Evolutionary conservation across 2,113 vertebrate genomes (phyloP).

Genomic region (Zosterops hypoxanthus): DNA sequence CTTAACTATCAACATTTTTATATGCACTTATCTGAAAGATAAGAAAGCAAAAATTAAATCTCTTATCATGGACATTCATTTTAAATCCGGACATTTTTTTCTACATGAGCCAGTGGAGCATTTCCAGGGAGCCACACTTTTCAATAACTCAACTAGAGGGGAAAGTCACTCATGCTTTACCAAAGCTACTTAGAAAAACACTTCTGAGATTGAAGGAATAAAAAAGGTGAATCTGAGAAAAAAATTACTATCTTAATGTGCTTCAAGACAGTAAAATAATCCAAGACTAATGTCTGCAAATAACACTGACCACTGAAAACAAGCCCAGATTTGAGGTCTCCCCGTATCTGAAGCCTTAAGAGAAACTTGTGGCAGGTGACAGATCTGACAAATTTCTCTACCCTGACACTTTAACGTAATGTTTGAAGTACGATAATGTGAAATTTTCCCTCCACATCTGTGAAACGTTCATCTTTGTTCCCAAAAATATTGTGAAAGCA

Average conservation of each 20-base stretch:
- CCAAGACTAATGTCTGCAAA: background rate
- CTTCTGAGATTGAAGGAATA: background rate
- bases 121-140: background rate
- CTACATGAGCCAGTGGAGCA: background rate
- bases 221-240: background rate
- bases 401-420: rapidly evolving
- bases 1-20: background rate
- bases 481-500: background rate
- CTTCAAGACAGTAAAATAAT: background rate
- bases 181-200: background rate
- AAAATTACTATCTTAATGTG: background rate
- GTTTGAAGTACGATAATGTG: rapidly evolving
- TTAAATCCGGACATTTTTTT: background rate
- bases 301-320: background rate
- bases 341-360: background rate
- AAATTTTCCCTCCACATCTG: background rate
- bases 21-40: background rate
- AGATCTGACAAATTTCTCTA: background rate
- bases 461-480: rapidly evolving
- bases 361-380: background rate
- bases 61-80: background rate
- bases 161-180: background rate
- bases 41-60: background rate
- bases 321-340: background rate
- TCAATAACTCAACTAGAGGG: background rate